A percentile compares a stretch with the other conserved stretches of the same genome.
Conservation (phyloP, 2,797 vertebrate species). For the Clarias laeviceps region DNA sequence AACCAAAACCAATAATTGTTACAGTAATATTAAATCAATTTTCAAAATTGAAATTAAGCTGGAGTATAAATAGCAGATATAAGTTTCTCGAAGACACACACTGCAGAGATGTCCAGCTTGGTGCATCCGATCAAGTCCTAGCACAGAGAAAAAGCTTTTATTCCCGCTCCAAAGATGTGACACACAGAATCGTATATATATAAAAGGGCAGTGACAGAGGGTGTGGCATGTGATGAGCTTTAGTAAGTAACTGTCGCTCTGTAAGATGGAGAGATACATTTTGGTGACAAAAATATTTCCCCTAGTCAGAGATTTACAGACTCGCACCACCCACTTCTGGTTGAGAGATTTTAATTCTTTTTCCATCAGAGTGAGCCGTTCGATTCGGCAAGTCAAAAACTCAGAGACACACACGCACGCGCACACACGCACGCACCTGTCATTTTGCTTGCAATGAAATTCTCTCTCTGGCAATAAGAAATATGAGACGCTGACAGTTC, state of each 20-base stretch:
- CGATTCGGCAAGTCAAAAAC: constrained; percentile 41
- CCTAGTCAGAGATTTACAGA: constrained; percentile 47
- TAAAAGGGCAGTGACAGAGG: constrained; percentile 34
- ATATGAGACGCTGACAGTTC: constrained; percentile 20
- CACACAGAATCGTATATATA: neutral
- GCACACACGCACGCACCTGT: constrained; percentile 22
- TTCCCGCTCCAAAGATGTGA: neutral
- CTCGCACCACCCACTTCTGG: constrained; percentile 49
- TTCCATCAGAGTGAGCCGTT: constrained; percentile 55
- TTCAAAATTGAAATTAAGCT: neutral
- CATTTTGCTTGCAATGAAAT: constrained; percentile 21
- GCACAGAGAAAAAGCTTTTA: constrained; percentile 29
- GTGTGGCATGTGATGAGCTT: constrained; percentile 14
- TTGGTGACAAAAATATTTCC: constrained; percentile 53
- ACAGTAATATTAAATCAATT: neutral
- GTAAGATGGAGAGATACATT: constrained; percentile 46
- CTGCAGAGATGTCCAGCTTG: constrained; percentile 14
- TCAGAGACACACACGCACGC: constrained; percentile 28
- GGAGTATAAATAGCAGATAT: neutral
- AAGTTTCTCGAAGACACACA: neutral
- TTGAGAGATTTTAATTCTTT: constrained; percentile 57
- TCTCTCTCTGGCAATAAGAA: constrained; percentile 43
- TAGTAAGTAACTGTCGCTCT: constrained; percentile 47
- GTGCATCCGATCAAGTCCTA: neutral
- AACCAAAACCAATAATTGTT: neutral